Evolutionary conservation across 2,797 vertebrate species (phyloP).

Genomic region (Discoglossus pictus): DNA sequence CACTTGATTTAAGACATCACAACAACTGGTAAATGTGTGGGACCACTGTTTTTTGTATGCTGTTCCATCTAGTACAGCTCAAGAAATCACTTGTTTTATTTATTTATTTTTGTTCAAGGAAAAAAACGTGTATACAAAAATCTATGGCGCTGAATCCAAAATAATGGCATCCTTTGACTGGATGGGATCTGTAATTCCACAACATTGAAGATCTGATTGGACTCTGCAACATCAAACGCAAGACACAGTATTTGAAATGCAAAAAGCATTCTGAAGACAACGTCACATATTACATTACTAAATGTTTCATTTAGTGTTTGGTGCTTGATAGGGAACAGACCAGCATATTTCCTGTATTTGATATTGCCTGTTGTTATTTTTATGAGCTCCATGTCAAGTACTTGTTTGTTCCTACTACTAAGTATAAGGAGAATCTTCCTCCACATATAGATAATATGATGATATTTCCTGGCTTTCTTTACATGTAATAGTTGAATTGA

Average conservation of each 20-base stretch:
- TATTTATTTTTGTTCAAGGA: slow-evolving; percentile 17
- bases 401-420: background rate
- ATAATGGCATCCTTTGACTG: too few relatives aligned
- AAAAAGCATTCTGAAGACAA: too few relatives aligned
- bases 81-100: slow-evolving; percentile 4
- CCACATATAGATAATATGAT: too few relatives aligned
- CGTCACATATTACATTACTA: too few relatives aligned
- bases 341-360: background rate
- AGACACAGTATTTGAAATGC: too few relatives aligned
- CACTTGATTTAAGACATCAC: too few relatives aligned
- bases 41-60: too few relatives aligned
- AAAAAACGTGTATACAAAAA: slow-evolving; percentile 25
- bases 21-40: too few relatives aligned
- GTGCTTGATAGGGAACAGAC: background rate
- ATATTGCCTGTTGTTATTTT: background rate
- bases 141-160: slow-evolving; percentile 16
- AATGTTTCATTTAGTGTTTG: background rate
- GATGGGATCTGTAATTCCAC: background rate
- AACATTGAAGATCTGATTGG: background rate
- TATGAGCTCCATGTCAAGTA: background rate
- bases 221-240: background rate
- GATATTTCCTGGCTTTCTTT: too few relatives aligned
- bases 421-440: too few relatives aligned
- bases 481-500: too few relatives aligned
- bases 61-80: too few relatives aligned